Percentiles rank a stretch among this genome's conserved stretches.
Conservation (phyloP, 2,113 vertebrate species). For the Pyxicephalus adspersus region DNA sequence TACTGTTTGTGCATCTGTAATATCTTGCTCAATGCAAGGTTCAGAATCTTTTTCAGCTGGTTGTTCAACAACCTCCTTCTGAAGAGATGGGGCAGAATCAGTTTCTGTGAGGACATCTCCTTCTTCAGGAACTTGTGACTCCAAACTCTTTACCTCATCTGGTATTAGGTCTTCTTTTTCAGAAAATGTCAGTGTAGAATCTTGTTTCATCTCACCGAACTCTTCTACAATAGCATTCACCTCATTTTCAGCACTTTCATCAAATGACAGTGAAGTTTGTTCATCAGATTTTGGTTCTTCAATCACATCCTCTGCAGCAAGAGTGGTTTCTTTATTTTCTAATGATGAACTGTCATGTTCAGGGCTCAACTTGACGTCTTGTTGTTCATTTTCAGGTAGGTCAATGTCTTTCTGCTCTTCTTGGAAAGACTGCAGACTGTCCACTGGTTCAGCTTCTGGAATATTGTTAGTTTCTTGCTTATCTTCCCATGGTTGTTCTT, state of each 20-base stretch:
- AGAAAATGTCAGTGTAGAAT: not conserved
- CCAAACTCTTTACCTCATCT: not conserved
- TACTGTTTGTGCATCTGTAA: not conserved
- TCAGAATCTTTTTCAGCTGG: not conserved
- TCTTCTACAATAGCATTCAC: too few relatives aligned
- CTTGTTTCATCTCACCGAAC: too few relatives aligned
- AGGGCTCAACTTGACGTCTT: not conserved
- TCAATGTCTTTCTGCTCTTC: not conserved
- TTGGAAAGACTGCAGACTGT: not conserved
- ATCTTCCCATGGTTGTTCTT: not conserved
- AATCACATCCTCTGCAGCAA: not conserved
- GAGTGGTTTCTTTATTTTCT: not conserved
- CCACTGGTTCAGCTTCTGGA: accelerated
- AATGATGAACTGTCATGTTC: not conserved
- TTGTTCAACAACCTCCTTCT: not conserved
- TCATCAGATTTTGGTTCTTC: not conserved
- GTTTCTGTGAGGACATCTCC: not conserved
- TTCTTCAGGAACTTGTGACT: not conserved
- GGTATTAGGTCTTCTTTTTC: too few relatives aligned
- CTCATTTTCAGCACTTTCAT: too few relatives aligned
- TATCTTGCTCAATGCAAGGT: not conserved
- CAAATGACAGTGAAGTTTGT: too few relatives aligned
- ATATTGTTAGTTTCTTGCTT: not conserved
- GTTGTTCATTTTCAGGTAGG: not conserved
- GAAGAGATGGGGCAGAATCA: not conserved